Evolutionary conservation across 2,113 vertebrate species (phyloP).

Genomic region (Pampusana beccarii): DNA sequence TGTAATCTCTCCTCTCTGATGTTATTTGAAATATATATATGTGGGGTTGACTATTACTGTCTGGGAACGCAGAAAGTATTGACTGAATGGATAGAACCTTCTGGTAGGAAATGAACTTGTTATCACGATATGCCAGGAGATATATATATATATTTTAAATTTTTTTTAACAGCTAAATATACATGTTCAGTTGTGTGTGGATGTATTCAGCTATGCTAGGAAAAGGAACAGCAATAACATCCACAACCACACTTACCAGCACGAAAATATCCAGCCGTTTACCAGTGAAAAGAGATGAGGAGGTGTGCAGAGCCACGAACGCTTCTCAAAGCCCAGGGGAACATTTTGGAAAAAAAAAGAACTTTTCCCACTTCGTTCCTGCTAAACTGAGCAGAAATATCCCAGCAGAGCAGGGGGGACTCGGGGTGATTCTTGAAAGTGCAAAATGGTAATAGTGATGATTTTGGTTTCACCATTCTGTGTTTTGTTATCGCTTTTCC

Average conservation of each 20-base stretch:
- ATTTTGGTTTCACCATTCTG: not conserved
- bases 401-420: not conserved
- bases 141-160: too few species aligned
- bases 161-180: not conserved
- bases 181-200: not conserved
- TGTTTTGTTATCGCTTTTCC: not conserved
- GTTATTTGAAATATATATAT: not conserved
- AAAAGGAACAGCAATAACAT: slow-evolving; percentile 16
- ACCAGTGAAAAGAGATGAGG: not conserved
- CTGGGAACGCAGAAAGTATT: not conserved
- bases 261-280: not conserved
- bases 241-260: not conserved
- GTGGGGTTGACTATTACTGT: not conserved
- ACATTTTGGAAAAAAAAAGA: slow-evolving; percentile 1
- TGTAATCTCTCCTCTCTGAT: not conserved
- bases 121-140: not conserved
- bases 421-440: not conserved
- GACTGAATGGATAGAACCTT: not conserved
- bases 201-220: not conserved
- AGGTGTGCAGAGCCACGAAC: not conserved
- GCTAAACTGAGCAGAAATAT: not conserved
- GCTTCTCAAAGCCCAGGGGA: not conserved
- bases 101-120: slow-evolving; percentile 8
- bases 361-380: not conserved
- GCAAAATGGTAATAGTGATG: not conserved